Conservation (phyloP, 2,797 vertebrate genomes). For the Spea hammondii region DNA sequence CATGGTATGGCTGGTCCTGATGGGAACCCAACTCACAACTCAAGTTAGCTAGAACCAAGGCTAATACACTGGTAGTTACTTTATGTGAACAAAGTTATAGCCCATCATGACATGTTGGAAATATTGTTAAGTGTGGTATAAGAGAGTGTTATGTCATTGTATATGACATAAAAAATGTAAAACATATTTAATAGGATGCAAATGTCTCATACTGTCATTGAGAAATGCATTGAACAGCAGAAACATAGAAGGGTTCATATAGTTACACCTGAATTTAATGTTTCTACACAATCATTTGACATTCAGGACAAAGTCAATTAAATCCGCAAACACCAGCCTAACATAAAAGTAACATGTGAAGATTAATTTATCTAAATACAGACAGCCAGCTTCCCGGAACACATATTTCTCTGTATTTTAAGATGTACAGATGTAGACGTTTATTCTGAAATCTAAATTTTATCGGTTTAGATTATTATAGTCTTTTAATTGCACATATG, state of each 20-base stretch:
- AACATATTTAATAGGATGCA: no score
- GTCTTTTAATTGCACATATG: conserved; percentile 25
- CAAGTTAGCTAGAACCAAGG: no score
- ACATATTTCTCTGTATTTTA: conserved; percentile 10
- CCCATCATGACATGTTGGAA: no score
- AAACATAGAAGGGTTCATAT: neutral
- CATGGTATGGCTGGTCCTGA: no score
- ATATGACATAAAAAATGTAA: no score
- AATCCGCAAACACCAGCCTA: neutral
- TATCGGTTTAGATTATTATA: conserved; percentile 28
- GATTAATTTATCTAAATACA: conserved; percentile 22
- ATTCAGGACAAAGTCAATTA: conserved; percentile 5
- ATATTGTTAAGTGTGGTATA: no score
- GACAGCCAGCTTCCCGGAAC: neutral
- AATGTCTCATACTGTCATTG: no score
- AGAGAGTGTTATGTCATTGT: no score
- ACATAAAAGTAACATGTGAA: conserved; percentile 30
- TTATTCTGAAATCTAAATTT: conserved; percentile 19
- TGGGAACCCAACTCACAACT: no score
- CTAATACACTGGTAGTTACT: no score
- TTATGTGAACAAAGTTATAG: no score
- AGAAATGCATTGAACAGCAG: neutral
- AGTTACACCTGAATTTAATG: neutral
- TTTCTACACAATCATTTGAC: neutral
- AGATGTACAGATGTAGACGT: conserved; percentile 9